Conservation (phyloP, 2,113 vertebrate species). For the Hemiprocne comata region DNA sequence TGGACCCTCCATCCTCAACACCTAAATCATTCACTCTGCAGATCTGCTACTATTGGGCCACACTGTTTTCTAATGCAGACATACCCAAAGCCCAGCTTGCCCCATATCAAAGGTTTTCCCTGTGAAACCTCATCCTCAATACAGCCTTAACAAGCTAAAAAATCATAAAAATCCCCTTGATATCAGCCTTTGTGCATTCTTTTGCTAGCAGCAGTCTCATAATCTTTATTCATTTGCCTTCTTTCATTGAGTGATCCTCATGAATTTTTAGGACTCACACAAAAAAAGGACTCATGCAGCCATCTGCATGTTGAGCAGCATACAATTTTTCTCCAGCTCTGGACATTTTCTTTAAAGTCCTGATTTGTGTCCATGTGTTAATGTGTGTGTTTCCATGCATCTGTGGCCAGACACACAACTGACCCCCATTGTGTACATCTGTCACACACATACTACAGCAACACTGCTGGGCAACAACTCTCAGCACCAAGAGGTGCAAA, state of each 20-base stretch:
- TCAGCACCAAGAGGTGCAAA: background rate
- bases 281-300: background rate
- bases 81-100: background rate
- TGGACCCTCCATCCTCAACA: background rate
- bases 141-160: background rate
- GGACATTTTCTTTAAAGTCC: background rate
- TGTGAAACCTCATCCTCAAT: background rate
- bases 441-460: background rate
- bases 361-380: background rate
- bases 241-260: background rate
- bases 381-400: background rate
- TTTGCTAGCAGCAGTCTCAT: background rate
- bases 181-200: background rate
- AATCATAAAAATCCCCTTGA: rapidly evolving
- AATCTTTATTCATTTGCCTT: background rate
- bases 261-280: conserved; percentile 24
- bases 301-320: background rate
- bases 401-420: background rate
- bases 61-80: rapidly evolving
- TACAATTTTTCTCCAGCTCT: background rate
- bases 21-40: rapidly evolving
- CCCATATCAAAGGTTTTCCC: background rate
- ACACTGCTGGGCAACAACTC: background rate
- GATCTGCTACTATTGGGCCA: background rate
- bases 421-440: conserved; percentile 4